Conservation (phyloP, 2,797 vertebrate species). For the Gymnoscopelus braueri region DNA sequence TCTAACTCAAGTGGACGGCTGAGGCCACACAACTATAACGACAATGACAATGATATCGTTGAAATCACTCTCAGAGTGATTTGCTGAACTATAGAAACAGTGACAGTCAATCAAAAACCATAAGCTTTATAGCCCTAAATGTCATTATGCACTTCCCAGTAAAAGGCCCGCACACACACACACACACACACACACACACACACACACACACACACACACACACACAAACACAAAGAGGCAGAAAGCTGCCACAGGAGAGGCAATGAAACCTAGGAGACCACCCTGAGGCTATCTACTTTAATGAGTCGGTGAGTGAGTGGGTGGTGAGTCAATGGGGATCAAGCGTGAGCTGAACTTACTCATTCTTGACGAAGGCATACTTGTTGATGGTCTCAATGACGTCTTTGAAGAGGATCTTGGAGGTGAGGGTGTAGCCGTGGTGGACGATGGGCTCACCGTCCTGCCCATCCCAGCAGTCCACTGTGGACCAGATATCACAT, state of each 20-base stretch:
- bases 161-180: not conserved
- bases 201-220: not conserved
- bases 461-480: constrained; percentile 98
- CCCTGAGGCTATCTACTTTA: no score
- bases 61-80: no score
- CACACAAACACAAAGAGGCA: not conserved
- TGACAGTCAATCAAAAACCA: no score
- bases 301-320: not conserved
- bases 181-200: not conserved
- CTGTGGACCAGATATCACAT: constrained; percentile 65
- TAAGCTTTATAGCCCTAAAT: no score
- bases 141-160: no score
- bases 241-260: not conserved
- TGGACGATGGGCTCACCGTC: constrained; percentile 97
- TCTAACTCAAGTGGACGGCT: no score
- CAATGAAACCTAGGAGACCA: not conserved
- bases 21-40: no score
- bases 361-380: constrained; percentile 92
- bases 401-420: constrained; percentile 98
- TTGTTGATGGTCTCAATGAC: constrained; percentile 99
- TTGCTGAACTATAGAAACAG: no score
- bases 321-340: not conserved
- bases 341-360: constrained; percentile 78
- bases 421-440: constrained; percentile 97
- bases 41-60: no score